Base-by-base conservation (phyloP, 2,797 vertebrate genomes). In the Mus minutoides region DNA sequence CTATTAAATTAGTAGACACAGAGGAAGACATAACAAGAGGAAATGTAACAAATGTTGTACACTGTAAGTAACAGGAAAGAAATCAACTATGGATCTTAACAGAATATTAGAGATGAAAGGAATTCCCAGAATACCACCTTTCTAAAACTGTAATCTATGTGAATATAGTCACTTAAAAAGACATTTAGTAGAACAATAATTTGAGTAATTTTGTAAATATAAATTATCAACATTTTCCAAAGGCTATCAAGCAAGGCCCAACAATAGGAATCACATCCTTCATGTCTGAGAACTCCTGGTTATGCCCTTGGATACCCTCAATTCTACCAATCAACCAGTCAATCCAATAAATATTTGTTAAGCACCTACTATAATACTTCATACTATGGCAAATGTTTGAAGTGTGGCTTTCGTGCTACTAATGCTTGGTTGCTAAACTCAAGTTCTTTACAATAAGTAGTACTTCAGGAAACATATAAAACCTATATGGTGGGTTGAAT, bases 151-250 rank as follows among this genome's bases (percentile, higher is more conserved):
- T 19, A 88, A 56, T 78, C 29, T 49, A 73, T 76, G 80, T 95
- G 46, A 94, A 86, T 73, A 54, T 62, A 9, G 12, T 80, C 1
- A 88, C 73, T 76, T 94, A 80, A 92, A 88, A 79, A 62, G 0
- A 79, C 11, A 84, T 56, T 21, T 40, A 87, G 26, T 78, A 87
- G 13, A 75, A 75, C 49, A 89, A 60, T 91, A 92, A 82, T 92
- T 90, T 90, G 37, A 69, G 78, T 80, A 92, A 46, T 58, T 90
- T 54, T 75, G 26, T n/a, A 94, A 91, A 56, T 93, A 88, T 84
- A 64, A 92, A 14, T 73, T 89, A 79, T 93, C n/a, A 56, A 6
- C 11, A 46, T 76, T 95, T 77, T 79, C 52, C n/a, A n/a, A 46
- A 67, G 76, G 78, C 14, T 78, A 60, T 56, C 43, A 87, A 34